Base-by-base conservation (phyloP, 2,113 vertebrate genomes). In the Callithrix jacchus region DNA sequence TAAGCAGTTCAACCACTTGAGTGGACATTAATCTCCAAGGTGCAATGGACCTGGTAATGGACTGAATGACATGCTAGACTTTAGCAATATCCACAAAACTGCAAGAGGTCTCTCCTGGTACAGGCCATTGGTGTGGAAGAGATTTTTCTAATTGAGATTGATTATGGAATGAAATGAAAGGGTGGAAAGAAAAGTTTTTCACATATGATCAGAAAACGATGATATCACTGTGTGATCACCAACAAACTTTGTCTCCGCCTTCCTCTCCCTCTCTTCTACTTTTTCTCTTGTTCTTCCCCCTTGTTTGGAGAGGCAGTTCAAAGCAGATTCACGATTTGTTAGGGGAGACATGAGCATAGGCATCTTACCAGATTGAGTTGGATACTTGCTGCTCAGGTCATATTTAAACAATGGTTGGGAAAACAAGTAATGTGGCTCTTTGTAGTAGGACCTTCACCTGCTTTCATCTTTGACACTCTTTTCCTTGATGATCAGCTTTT, bases 361-460 rank as follows among this genome's bases (percentile, higher is more conserved):
- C 0, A 99, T 98, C 97, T 97, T 99, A 89, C 99, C 99, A 97
- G 99, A 99, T 94, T 99, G 99, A 25, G 99, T 99, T 7, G 99
- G 99, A 82, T 99, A 99, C 97, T 98, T 99, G 45, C 99, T 99
- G 97, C 99, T 99, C 95, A 99, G 98, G 61, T 98, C 56, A 10
- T 98, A 98, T 97, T 98, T 99, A 93, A 99, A 99, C 30, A 99
- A 82, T 0, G 99, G 99, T 93, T 99, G 99, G 1, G 98, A 98
- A 80, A 99, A 98, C 96, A 99, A 93, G 66, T 96, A 96, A 97
- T 99, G 99, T 68, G 99, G 97, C 58, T 99, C 99, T 87, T 98
- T 99, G 97, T 99, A 64, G 99, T 98, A 99, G 98, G 30, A 97
- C 97, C 76, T 99, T 99, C 84, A 99, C 96, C 97, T 99, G 98